phyloP scores from a whole-genome alignment of 2,888 invertebrate species.

The Piscicola geometra region DNA sequence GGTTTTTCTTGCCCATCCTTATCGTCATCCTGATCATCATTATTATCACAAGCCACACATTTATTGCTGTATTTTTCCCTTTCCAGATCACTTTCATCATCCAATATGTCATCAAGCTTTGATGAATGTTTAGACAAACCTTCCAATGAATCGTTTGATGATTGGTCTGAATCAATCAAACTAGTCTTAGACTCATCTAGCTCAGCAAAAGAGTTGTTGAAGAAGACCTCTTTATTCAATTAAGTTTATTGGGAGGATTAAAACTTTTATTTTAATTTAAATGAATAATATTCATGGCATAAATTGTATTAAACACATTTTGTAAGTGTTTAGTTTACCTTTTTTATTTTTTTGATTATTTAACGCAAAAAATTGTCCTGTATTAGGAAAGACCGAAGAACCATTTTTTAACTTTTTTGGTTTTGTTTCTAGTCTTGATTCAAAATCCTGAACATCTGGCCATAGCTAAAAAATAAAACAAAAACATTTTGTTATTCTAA shows the following conservation, averaged over 20 bases:
- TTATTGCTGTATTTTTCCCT: background rate
- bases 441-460: conserved; percentile 4
- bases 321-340: background rate
- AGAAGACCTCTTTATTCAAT: no score
- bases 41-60: background rate
- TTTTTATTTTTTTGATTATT: background rate
- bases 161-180: background rate
- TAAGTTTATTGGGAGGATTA: no score
- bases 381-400: background rate
- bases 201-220: background rate
- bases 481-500: no score
- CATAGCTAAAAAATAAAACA: background rate
- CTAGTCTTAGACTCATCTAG: background rate
- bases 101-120: no score
- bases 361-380: background rate
- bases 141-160: no score
- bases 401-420: background rate
- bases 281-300: background rate
- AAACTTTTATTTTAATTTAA: background rate
- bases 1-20: background rate
- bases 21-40: background rate
- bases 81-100: background rate
- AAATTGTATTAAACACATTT: background rate
- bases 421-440: background rate
- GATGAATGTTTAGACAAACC: no score